Evolutionary conservation across 53 echinoderm and acorn worm species (phyloP), one percentile per base, ranked within the genome.

Genomic region (Patiria pectinifera): DNA sequence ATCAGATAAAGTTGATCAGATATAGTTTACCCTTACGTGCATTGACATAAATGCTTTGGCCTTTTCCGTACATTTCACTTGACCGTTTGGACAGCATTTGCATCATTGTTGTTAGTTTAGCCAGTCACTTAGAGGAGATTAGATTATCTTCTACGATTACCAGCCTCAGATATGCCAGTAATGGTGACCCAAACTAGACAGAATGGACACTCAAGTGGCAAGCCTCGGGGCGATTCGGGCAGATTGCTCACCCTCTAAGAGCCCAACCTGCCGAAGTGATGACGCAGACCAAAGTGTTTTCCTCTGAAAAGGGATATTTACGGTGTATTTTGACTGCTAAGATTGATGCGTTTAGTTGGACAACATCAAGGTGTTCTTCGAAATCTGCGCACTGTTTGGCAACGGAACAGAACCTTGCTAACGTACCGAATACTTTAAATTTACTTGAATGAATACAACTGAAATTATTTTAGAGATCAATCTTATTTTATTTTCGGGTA

Each of bases 131-230:
- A 74, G 74, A n/a, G 22, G 10, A 74, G 74, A 74, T 74, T 24
- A 23, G 74, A 74, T 74, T 74, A 74, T 74, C 22, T 74, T 22
- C 74, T 74, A 74, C 24, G 74, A 74, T 74, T 74, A 74, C 74
- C 24, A n/a, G 74, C 74, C 74, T 74, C 22, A 10, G 3, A 23
- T 74, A 21, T 74, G 74, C 74, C 10, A 24, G 74, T 74, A 74
- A 74, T 24, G 74, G 22, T 74, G 9, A 21, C 74, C 74, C 22
- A 74, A 53, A 74, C 74, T 74, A n/a, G 24, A 74, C 66, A 66
- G 66, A 23, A 21, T 21, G 74, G 74, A 74, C 74, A 23, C 74
- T 74, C 15, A 66, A 23, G 74, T 18, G 74, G 74, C 21, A 23
- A 24, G 74, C 74, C 74, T n/a, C 74, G 24, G 74, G 70, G 74